Percentiles rank a stretch among this genome's conserved stretches.
Conservation (phyloP, 1,140 invertebrate species). For the Hycleus cichorii region DNA sequence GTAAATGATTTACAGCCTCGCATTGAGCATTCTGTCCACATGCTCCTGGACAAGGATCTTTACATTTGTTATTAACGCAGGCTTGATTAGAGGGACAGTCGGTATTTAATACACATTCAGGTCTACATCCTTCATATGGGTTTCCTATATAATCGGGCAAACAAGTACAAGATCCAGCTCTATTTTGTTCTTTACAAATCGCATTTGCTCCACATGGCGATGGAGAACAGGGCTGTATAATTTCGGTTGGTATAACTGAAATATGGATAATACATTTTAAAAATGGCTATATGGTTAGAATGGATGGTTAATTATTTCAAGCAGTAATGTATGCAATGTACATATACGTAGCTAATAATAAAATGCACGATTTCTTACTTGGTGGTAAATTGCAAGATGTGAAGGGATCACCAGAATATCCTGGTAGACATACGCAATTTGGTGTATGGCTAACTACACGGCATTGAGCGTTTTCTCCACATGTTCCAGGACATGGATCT, state of each 20-base stretch:
- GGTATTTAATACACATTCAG: conserved; percentile 60
- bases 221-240: conserved; percentile 52
- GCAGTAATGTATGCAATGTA: not conserved
- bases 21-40: conserved; percentile 59
- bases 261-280: not conserved
- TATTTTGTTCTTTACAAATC: conserved; percentile 57
- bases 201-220: conserved; percentile 68
- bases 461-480: conserved; percentile 56
- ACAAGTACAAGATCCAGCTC: conserved; percentile 59
- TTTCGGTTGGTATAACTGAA: conserved; percentile 35
- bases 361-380: conserved; percentile 11
- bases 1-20: conserved; percentile 51
- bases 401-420: conserved; percentile 53
- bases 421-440: conserved; percentile 50
- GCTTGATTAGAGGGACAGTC: conserved; percentile 58
- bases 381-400: conserved; percentile 40
- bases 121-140: conserved; percentile 65
- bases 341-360: conserved; percentile 8
- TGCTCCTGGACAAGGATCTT: conserved; percentile 57
- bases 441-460: conserved; percentile 56
- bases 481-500: conserved; percentile 56
- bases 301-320: not conserved
- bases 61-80: conserved; percentile 53
- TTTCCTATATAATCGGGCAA: conserved; percentile 59
- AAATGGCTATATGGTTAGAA: conserved; percentile 1